Conservation (phyloP, 2,113 vertebrate genomes). For the Acanthochromis polyacanthus region DNA sequence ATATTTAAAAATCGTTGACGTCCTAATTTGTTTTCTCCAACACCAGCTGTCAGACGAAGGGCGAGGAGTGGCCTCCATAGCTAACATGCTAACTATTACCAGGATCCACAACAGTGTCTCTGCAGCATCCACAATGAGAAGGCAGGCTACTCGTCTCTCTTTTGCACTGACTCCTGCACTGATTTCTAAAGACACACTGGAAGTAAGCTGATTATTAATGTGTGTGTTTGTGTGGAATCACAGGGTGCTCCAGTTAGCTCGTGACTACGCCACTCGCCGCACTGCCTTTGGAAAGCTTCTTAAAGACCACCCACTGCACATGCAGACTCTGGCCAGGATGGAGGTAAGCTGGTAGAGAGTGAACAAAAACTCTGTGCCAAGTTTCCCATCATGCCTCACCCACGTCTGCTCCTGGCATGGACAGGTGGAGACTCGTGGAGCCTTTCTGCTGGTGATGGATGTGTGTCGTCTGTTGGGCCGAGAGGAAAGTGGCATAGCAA, state of each 20-base stretch:
- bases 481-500: slow-evolving; percentile 83
- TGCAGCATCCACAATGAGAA: slow-evolving; percentile 88
- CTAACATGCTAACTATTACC: slow-evolving; percentile 89
- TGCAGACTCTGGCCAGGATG: slow-evolving; percentile 88
- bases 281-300: slow-evolving; percentile 88
- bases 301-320: slow-evolving; percentile 88
- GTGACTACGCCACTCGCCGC: slow-evolving; percentile 86
- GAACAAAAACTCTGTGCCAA: background rate
- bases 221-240: slow-evolving; percentile 26
- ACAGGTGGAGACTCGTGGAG: slow-evolving; percentile 87
- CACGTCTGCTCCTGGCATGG: background rate
- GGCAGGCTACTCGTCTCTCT: slow-evolving; percentile 71
- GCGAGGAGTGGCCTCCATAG: slow-evolving; percentile 88
- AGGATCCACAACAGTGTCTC: slow-evolving; percentile 88
- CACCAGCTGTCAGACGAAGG: slow-evolving; percentile 89
- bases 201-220: slow-evolving; percentile 18
- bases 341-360: slow-evolving; percentile 80
- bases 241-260: slow-evolving; percentile 87
- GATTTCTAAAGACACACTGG: background rate
- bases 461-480: slow-evolving; percentile 85
- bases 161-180: background rate
- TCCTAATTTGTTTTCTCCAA: background rate
- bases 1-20: background rate
- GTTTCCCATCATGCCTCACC: slow-evolving; percentile 31
- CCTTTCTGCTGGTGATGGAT: slow-evolving; percentile 87